A percentile compares a stretch with the other conserved stretches of the same genome.
These are phyloP conservation scores for Heloderma charlesbogerti DNA, from an alignment of 2,113 vertebrate species.

Conservation along the genomic window DNA sequence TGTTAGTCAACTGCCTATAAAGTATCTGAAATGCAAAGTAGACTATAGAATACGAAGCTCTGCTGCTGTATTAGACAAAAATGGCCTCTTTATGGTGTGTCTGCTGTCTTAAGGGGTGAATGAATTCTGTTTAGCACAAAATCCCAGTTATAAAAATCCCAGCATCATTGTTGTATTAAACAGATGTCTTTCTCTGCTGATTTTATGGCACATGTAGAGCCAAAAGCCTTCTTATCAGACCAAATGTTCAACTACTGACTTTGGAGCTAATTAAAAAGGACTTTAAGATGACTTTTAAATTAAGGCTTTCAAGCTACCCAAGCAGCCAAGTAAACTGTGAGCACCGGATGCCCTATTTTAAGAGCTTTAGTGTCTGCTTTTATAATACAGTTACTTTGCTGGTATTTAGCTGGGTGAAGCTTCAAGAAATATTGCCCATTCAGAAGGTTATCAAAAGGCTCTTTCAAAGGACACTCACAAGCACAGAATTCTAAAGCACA, in stretches of 20 bases:
- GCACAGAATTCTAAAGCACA: not conserved
- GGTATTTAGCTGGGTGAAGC: conserved; percentile 58
- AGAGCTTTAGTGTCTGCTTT: conserved; percentile 57
- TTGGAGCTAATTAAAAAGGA: conserved; percentile 73
- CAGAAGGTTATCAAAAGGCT: not conserved
- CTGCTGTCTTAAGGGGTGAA: conserved; percentile 75
- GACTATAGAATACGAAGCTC: conserved; percentile 57
- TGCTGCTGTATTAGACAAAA: conserved; percentile 53
- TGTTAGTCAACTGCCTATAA: conserved; percentile 54
- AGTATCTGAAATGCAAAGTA: conserved; percentile 52
- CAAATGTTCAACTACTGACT: conserved; percentile 72
- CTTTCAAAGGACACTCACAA: not conserved
- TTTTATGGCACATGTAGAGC: conserved; percentile 74
- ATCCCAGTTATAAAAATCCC: conserved; percentile 63
- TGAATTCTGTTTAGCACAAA: conserved; percentile 66
- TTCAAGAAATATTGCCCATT: not conserved
- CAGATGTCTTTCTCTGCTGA: conserved; percentile 77
- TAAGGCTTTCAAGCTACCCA: conserved; percentile 71
- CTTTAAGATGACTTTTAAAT: conserved; percentile 75
- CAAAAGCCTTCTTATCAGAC: conserved; percentile 71
- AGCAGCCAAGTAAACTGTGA: conserved; percentile 63
- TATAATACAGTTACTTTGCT: conserved; percentile 58
- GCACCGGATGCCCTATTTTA: conserved; percentile 63
- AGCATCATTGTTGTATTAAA: conserved; percentile 72
- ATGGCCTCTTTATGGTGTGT: conserved; percentile 74